Conservation (phyloP, 2,888 invertebrate species). For the Apodemia mormo region DNA sequence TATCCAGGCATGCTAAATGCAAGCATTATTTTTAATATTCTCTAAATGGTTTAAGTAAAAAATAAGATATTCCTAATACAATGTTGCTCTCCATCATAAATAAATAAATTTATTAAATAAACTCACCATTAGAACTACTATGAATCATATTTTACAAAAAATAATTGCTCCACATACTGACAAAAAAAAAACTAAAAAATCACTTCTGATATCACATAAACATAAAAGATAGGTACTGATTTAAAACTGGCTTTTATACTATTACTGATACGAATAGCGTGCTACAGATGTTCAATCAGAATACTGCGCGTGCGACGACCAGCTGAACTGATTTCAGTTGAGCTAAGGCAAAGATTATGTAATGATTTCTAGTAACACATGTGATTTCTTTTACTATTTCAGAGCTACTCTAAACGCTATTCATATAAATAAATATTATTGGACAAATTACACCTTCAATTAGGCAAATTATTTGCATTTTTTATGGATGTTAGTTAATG, state of each 20-base stretch:
- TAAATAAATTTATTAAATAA: background rate
- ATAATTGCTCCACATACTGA: background rate
- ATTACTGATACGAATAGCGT: background rate
- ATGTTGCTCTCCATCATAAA: background rate
- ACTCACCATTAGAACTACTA: background rate
- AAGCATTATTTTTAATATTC: too few relatives aligned
- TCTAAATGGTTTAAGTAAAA: too few relatives aligned
- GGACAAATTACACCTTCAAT: too few relatives aligned
- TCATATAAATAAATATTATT: too few relatives aligned
- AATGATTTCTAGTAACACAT: background rate
- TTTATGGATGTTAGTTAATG: too few relatives aligned
- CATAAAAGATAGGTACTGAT: background rate
- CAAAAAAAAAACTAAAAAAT: background rate
- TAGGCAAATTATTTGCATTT: too few relatives aligned
- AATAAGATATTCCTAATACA: background rate
- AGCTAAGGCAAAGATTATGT: constrained; percentile 2
- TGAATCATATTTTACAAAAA: background rate
- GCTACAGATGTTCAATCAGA: background rate
- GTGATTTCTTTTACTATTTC: background rate
- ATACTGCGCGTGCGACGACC: constrained; percentile 5
- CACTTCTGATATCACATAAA: background rate
- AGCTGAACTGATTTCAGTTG: constrained; percentile 1
- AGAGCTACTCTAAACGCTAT: too few relatives aligned
- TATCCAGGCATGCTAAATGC: too few relatives aligned
- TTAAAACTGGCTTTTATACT: background rate